phyloP scores from a whole-genome alignment of 2,113 vertebrate genomes.

The Xenopus borealis region DNA sequence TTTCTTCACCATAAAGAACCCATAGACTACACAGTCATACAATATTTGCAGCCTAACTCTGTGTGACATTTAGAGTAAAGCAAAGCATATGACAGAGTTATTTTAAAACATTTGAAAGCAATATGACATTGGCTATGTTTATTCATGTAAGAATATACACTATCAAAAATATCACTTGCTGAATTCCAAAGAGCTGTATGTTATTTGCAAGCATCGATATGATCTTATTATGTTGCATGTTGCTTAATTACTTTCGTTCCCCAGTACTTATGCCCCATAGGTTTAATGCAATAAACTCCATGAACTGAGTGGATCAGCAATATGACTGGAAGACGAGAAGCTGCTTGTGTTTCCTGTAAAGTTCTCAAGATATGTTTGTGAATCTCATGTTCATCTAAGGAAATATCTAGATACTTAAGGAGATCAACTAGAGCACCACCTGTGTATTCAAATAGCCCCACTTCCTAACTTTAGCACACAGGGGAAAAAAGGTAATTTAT shows the following conservation, averaged over 20 bases:
- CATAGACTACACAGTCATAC: too few species aligned
- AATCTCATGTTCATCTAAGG: too few species aligned
- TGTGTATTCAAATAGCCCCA: too few species aligned
- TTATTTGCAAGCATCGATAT: slow-evolving; percentile 10
- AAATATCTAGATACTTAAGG: too few species aligned
- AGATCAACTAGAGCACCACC: too few species aligned
- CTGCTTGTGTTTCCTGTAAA: slow-evolving; percentile 24
- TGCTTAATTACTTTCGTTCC: slow-evolving; percentile 7
- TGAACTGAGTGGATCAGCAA: slow-evolving; percentile 7
- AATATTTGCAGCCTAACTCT: too few species aligned
- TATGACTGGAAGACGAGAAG: slow-evolving; percentile 36
- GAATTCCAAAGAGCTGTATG: slow-evolving; percentile 1
- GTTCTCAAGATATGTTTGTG: too few species aligned
- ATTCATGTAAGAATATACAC: slow-evolving; percentile 13
- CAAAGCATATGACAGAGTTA: neutral
- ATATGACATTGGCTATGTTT: slow-evolving; percentile 1
- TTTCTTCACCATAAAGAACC: too few species aligned
- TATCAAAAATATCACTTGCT: neutral
- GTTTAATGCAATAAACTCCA: slow-evolving; percentile 9
- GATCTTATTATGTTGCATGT: neutral
- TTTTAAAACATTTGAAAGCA: neutral
- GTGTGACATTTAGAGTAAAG: neutral
- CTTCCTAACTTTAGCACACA: too few species aligned
- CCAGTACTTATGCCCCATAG: slow-evolving; percentile 18
- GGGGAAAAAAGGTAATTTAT: too few species aligned